Evolutionary conservation across 1,140 invertebrate genomes (phyloP), one percentile per base, ranked within the genome.

Genomic region (Aphis gossypii): DNA sequence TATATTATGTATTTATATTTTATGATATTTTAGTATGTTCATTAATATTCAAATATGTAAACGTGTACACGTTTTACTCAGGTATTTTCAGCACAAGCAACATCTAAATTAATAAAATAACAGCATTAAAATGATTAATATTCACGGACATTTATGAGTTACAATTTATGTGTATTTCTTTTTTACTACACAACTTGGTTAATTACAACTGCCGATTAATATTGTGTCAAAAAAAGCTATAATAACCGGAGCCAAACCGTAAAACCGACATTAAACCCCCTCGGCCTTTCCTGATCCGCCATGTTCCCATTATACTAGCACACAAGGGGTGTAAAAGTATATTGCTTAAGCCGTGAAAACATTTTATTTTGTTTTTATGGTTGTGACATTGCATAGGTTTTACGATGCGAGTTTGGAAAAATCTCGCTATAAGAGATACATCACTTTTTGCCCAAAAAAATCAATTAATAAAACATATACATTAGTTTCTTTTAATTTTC

Each of bases 391-490:
- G 23, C 46, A 23, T 76, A 46, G n/a, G 76, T 92, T 92, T 92
- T 92, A 83, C 60, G 60, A 91, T 46, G 18, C 3, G 46, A 46
- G 48, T 56, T 56, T 46, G 41, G 30, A 44, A 86, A 56, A 89
- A 41, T 56, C 54, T 89, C 35, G 14, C 18, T 8, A 1, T 38
- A 51, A 89, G 21, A 89, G 21, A 56, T 21, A 89, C 56, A 54
- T 89, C 35, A 48, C 20, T 4, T 89, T 89, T 41, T 56, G 23
- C 35, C 35, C n/a, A 21, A 76, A 41, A 92, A 92, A 82, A 83
- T 92, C 46, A 92, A 92, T 92, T 92, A 92, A 83, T 83, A 48
- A 51, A 68, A 92, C 90, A 25, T 92, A 48, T 92, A 51, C 83
- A 51, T 83, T 82, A 76, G 76, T 9, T 44, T 84, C 91, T 83